phyloP scores from a whole-genome alignment of 2,888 invertebrate genomes.

The Endomychus coccineus region DNA sequence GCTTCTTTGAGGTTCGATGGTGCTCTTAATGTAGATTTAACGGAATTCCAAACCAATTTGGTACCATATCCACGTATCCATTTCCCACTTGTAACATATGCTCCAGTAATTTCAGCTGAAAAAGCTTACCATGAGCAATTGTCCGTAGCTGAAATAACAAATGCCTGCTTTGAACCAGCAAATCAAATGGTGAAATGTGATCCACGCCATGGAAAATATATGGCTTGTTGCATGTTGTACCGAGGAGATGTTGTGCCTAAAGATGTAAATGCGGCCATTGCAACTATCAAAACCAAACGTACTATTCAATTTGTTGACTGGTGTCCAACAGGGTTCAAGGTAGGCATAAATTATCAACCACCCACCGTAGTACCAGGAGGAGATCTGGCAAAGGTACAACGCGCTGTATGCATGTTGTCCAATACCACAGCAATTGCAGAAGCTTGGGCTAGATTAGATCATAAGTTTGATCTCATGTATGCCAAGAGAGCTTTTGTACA shows the following conservation, averaged over 20 bases:
- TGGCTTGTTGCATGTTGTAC: slow-evolving; percentile 95
- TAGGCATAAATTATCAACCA: slow-evolving; percentile 90
- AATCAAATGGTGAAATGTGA: slow-evolving; percentile 96
- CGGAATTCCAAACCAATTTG: slow-evolving; percentile 92
- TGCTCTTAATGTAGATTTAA: slow-evolving; percentile 87
- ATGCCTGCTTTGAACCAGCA: slow-evolving; percentile 92
- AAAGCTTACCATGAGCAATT: slow-evolving; percentile 92
- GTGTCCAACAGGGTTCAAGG: slow-evolving; percentile 77
- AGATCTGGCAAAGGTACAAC: slow-evolving; percentile 89
- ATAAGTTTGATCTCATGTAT: slow-evolving; percentile 95
- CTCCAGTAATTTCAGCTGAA: slow-evolving; percentile 88
- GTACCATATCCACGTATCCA: slow-evolving; percentile 95
- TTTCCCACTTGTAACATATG: slow-evolving; percentile 88
- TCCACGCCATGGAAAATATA: slow-evolving; percentile 86
- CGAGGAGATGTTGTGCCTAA: slow-evolving; percentile 93
- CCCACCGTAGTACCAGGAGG: slow-evolving; percentile 94
- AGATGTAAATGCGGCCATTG: slow-evolving; percentile 93
- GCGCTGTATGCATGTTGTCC: slow-evolving; percentile 96
- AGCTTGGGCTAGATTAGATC: slow-evolving; percentile 93
- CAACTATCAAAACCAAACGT: slow-evolving; percentile 91
- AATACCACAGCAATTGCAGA: slow-evolving; percentile 97
- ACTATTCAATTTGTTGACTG: slow-evolving; percentile 91
- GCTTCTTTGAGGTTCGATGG: slow-evolving; percentile 91
- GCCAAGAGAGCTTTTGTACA: slow-evolving; percentile 95
- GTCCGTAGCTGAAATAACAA: slow-evolving; percentile 87